A percentile compares a stretch with the other conserved stretches of the same genome.
These are phyloP conservation scores for Donacobius atricapilla DNA, from an alignment of 2,113 vertebrate genomes.

Conservation along the genomic window DNA sequence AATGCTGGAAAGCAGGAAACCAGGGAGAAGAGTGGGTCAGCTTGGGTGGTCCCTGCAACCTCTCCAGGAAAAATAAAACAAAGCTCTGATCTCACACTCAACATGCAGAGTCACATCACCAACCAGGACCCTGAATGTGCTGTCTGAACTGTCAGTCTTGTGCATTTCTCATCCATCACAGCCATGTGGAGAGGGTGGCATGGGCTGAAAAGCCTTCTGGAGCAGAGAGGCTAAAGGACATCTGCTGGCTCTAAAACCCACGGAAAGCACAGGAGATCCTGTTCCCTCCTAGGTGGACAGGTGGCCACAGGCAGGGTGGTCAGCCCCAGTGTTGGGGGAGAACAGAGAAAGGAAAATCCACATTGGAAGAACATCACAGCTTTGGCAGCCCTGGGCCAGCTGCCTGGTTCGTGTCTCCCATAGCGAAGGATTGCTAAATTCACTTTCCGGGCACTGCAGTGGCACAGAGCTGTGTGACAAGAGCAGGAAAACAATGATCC, in stretches of 20 bases:
- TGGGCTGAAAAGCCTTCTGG: not conserved
- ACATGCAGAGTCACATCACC: rapidly evolving
- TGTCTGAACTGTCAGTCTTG: not conserved
- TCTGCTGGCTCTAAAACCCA: not conserved
- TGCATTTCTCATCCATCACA: not conserved
- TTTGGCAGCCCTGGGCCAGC: not conserved
- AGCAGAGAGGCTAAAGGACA: not conserved
- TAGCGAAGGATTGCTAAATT: not conserved
- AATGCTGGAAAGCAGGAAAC: not conserved
- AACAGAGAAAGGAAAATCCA: not conserved
- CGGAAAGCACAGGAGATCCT: not conserved
- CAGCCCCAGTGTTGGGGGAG: not conserved
- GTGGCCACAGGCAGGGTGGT: not conserved
- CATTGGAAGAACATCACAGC: not conserved
- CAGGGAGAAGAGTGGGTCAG: not conserved
- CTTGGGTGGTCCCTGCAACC: not conserved
- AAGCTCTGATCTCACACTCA: not conserved
- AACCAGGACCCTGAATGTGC: not conserved
- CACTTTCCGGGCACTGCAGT: not conserved
- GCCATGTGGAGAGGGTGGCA: not conserved
- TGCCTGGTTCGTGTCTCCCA: not conserved
- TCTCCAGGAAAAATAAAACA: not conserved
- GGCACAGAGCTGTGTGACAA: not conserved
- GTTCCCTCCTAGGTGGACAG: not conserved
- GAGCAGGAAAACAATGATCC: not conserved